These are phyloP conservation scores for Brachyhypopomus gauderio DNA, from an alignment of 2,113 vertebrate genomes.

Conservation along the genomic window DNA sequence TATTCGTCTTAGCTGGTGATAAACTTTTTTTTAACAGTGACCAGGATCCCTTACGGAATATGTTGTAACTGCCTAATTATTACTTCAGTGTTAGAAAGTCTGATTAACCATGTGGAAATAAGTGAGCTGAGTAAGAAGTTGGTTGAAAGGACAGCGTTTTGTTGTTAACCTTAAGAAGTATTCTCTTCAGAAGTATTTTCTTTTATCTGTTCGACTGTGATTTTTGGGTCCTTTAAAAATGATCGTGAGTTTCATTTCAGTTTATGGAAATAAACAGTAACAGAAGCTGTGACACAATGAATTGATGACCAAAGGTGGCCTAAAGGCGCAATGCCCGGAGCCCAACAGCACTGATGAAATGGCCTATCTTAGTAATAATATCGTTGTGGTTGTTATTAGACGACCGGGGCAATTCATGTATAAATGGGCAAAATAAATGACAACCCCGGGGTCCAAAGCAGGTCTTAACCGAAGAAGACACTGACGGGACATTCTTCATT, in stretches of 20 bases:
- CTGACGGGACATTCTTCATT: slow-evolving; percentile 1
- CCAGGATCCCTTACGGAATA: too few relatives aligned
- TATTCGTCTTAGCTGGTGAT: too few relatives aligned
- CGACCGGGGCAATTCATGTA: not conserved
- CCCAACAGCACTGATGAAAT: slow-evolving; percentile 3
- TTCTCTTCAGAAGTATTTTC: not conserved
- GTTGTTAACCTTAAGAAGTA: not conserved
- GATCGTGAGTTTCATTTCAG: too few relatives aligned
- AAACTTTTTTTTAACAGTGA: too few relatives aligned
- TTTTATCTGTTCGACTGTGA: not conserved
- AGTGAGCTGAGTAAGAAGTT: not conserved
- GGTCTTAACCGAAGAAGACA: too few relatives aligned
- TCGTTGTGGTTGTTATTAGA: not conserved
- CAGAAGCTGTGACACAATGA: too few relatives aligned
- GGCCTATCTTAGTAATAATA: not conserved
- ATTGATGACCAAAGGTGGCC: too few relatives aligned
- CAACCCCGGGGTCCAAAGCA: not conserved
- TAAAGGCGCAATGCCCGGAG: not conserved
- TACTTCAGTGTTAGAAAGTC: too few relatives aligned
- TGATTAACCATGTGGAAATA: not conserved
- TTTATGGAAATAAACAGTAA: too few relatives aligned
- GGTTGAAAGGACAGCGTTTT: not conserved
- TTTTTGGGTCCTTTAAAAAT: too few relatives aligned
- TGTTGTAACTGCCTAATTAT: too few relatives aligned
- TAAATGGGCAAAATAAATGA: not conserved